A percentile compares a stretch with the other conserved stretches of the same genome.
These are phyloP conservation scores for Mareca strepera DNA, from an alignment of 2,797 vertebrate species.

Conservation along the genomic window DNA sequence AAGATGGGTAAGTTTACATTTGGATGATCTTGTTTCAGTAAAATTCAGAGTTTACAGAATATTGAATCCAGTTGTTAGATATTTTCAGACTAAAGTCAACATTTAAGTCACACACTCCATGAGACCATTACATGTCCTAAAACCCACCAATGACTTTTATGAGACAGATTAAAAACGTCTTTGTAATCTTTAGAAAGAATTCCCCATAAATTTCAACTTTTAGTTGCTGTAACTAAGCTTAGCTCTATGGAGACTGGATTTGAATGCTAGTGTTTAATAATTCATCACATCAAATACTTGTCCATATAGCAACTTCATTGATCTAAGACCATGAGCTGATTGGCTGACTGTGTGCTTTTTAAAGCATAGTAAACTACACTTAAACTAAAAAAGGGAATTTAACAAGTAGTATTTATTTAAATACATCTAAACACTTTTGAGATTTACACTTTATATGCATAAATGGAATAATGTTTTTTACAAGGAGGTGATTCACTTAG, in stretches of 20 bases:
- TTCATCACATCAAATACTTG: neutral
- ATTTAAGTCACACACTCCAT: neutral
- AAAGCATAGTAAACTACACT: neutral
- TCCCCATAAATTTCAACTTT: neutral
- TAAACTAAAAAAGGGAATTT: neutral
- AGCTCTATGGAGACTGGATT: neutral
- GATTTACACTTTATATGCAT: neutral
- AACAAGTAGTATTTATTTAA: neutral
- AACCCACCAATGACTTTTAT: neutral
- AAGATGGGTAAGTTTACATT: neutral
- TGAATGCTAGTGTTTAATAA: neutral
- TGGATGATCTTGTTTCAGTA: neutral
- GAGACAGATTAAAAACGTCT: neutral
- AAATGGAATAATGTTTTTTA: neutral
- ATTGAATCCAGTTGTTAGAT: neutral
- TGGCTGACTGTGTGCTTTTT: neutral
- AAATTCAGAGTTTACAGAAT: neutral
- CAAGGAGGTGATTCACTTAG: neutral
- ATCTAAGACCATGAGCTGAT: neutral
- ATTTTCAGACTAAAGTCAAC: neutral
- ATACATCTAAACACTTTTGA: neutral
- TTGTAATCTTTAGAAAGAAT: neutral
- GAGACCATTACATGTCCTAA: neutral
- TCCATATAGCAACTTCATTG: neutral
- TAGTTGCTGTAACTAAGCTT: neutral